These are phyloP conservation scores for Sebastes baramenuke DNA, from an alignment of 2,797 vertebrate species.

Conservation along the genomic window DNA sequence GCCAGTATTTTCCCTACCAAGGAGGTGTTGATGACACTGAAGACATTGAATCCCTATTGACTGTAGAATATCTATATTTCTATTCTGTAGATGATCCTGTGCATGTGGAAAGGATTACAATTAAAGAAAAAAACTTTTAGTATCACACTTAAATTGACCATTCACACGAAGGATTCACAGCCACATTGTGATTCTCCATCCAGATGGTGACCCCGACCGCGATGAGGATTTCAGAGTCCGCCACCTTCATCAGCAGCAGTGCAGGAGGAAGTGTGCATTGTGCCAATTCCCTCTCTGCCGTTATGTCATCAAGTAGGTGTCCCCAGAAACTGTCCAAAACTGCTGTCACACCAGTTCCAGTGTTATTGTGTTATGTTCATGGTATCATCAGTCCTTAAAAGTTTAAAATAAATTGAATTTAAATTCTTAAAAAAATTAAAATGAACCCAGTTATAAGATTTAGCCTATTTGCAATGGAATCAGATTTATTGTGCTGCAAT, in stretches of 20 bases:
- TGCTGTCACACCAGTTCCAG: neutral
- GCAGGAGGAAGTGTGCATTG: conserved; percentile 60
- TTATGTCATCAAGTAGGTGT: conserved; percentile 79
- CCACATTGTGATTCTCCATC: conserved; percentile 37
- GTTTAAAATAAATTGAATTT: neutral
- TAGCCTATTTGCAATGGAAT: neutral
- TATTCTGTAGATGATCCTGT: neutral
- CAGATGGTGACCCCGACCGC: conserved; percentile 82
- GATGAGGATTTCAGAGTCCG: conserved; percentile 90
- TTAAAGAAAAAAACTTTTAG: neutral
- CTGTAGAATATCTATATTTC: neutral
- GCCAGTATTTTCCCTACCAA: neutral
- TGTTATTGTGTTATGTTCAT: neutral
- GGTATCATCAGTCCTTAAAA: neutral
- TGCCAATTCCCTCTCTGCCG: conserved; percentile 64
- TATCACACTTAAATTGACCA: neutral
- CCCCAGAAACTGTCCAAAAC: neutral
- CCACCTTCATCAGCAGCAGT: conserved; percentile 75
- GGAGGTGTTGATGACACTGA: neutral
- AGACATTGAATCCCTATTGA: neutral
- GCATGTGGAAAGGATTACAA: neutral
- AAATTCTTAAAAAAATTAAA: neutral
- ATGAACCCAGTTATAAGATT: neutral
- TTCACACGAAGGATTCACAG: neutral
- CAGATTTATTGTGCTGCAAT: neutral